Conservation (phyloP, 2,797 vertebrate species). For the Amphiprion clarkii region DNA sequence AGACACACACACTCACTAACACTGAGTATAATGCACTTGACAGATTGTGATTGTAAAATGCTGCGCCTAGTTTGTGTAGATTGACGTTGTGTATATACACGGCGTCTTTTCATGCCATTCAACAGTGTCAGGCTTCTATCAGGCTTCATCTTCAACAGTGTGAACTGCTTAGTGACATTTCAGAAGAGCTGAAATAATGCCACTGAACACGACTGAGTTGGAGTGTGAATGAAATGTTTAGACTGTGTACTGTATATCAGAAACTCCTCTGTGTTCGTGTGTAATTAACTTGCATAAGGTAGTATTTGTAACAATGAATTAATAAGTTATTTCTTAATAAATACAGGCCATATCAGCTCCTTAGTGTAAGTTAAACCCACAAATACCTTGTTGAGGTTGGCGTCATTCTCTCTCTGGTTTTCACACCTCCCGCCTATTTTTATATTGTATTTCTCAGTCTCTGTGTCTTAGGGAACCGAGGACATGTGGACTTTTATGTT, state of each 20-base stretch:
- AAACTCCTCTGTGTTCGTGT: background rate
- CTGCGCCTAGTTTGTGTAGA: background rate
- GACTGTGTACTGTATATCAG: background rate
- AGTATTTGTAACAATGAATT: background rate
- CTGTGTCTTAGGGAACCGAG: background rate
- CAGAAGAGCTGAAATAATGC: background rate
- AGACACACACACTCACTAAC: no score
- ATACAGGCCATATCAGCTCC: background rate
- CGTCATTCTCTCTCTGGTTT: slow-evolving; percentile 8
- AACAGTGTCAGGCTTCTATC: background rate
- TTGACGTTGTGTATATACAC: background rate
- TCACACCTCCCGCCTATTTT: background rate
- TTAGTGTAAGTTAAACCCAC: slow-evolving; percentile 4
- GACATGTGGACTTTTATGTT: slow-evolving; percentile 32
- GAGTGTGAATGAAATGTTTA: background rate
- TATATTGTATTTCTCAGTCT: slow-evolving; percentile 1
- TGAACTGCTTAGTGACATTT: background rate
- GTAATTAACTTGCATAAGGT: no score
- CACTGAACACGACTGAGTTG: background rate
- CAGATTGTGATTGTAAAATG: background rate
- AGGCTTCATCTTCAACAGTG: slow-evolving; percentile 1
- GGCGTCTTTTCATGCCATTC: background rate
- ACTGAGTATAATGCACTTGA: no score
- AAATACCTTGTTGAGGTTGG: background rate
- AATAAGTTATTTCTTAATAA: background rate